Conservation (phyloP, 2,113 vertebrate genomes). For the Delphinapterus leucas region DNA sequence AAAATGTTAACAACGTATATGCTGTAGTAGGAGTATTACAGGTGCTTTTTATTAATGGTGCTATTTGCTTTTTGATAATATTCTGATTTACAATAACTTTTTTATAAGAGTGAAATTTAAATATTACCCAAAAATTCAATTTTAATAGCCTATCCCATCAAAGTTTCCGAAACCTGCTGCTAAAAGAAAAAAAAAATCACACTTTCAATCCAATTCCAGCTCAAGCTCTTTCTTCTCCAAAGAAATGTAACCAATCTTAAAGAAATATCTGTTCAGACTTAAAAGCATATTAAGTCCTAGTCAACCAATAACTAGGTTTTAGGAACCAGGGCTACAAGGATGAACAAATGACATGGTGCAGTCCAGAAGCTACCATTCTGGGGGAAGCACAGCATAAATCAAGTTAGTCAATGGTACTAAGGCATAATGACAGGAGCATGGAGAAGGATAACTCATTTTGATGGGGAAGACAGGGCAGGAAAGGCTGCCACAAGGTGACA, state of each 20-base stretch:
- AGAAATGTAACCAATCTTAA: background rate
- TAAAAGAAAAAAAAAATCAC: background rate
- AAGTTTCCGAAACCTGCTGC: background rate
- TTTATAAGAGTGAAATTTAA: background rate
- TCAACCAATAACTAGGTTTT: background rate
- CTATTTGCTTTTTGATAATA: constrained; percentile 9
- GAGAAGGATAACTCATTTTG: background rate
- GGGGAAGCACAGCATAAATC: background rate
- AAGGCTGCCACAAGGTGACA: background rate
- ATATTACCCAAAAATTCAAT: background rate
- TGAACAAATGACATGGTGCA: background rate
- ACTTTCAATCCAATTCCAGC: background rate
- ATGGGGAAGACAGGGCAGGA: background rate
- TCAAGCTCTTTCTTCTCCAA: constrained; percentile 6
- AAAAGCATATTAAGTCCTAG: background rate
- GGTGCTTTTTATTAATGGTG: background rate
- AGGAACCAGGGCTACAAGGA: background rate
- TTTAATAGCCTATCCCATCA: background rate
- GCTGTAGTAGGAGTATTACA: background rate
- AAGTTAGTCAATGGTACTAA: background rate
- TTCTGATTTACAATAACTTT: background rate
- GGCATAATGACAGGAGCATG: background rate
- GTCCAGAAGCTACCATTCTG: background rate
- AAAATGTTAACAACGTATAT: background rate
- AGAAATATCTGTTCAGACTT: background rate